Conservation (phyloP, 2,888 invertebrate species). For the Maniola hyperantus region DNA sequence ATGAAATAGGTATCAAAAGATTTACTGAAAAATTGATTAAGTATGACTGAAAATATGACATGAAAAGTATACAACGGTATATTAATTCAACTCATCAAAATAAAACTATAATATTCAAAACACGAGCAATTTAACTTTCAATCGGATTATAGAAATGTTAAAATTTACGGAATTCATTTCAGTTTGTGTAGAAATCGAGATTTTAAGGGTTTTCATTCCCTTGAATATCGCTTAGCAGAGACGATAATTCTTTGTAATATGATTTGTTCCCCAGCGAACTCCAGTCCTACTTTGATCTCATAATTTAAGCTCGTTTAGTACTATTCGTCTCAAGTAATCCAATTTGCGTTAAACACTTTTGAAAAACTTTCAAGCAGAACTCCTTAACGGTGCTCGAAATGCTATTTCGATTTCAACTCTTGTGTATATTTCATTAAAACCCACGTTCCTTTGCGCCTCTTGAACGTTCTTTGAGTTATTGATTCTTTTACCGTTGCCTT, state of each 20-base stretch:
- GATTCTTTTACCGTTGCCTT: conserved; percentile 33
- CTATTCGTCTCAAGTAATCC: conserved; percentile 45
- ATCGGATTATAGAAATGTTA: not conserved
- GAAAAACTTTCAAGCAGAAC: conserved; percentile 41
- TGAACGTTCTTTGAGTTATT: conserved; percentile 34
- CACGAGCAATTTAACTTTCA: no score
- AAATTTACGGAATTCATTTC: not conserved
- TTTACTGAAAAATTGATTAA: no score
- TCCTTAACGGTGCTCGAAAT: conserved; percentile 32
- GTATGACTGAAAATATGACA: no score
- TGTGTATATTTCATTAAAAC: conserved; percentile 35
- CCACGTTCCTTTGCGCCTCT: conserved; percentile 31
- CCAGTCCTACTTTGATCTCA: conserved; percentile 43
- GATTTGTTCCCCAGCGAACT: conserved; percentile 41
- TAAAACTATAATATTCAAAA: no score
- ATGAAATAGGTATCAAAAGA: no score
- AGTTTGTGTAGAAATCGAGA: not conserved
- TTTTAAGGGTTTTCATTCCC: conserved; percentile 12
- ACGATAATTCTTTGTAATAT: conserved; percentile 40
- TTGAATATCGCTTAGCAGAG: conserved; percentile 33
- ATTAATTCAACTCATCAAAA: no score
- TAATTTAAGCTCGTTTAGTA: conserved; percentile 44
- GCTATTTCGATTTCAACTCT: conserved; percentile 33
- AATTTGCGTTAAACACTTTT: conserved; percentile 48
- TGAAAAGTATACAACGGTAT: no score